Base-by-base conservation (phyloP, 2,888 invertebrate species). In the Malthinus seriepunctatus region DNA sequence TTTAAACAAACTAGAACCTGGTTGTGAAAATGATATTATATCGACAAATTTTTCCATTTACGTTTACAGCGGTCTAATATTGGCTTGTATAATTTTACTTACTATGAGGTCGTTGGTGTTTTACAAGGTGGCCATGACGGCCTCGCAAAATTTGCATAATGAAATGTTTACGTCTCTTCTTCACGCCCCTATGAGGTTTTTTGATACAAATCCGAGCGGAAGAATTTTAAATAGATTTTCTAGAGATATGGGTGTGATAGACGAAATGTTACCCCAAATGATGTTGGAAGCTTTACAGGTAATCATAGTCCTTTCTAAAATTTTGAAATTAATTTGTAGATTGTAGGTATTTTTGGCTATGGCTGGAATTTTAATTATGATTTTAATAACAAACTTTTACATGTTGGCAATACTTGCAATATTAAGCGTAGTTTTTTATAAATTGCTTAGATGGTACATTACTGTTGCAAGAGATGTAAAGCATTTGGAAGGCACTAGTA, bases 151-250 rank as follows among this genome's bases (percentile, higher is more conserved):
- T 57, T 82, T 96, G 1, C 95, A 96, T 76, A 86, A 90, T 69
- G 81, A 81, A n/a, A 95, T 95, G 93, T 94, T 95, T 76, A 79
- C 83, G 39, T 85, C 88, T 46, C 84, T 95, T 69, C 80, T 94
- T 4, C 81, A 87, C 63, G 86, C 91, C 0, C 88, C 88, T 0
- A 90, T 94, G 85, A 78, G 86, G n/a, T 96, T 96, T 81, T 96
- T 95, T 74, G 91, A 95, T 69, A 85, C 82, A 0, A 95, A 95
- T 80, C 89, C 93, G 1, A 87, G 89, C 57, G 91, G 91, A 83
- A 77, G 77, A 57, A 86, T 91, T 65, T 76, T 91, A 32, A 91
- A 91, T 76, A 79, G 91, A 47, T 91, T 91, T 75, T 87, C 90
- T 0, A 90, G 89, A 73, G 91, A 91, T 71, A 83, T 88, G 71